A percentile compares a stretch with the other conserved stretches of the same genome.
Conservation (phyloP, 1,140 invertebrate species). For the Pseudomyrmex concolor region DNA sequence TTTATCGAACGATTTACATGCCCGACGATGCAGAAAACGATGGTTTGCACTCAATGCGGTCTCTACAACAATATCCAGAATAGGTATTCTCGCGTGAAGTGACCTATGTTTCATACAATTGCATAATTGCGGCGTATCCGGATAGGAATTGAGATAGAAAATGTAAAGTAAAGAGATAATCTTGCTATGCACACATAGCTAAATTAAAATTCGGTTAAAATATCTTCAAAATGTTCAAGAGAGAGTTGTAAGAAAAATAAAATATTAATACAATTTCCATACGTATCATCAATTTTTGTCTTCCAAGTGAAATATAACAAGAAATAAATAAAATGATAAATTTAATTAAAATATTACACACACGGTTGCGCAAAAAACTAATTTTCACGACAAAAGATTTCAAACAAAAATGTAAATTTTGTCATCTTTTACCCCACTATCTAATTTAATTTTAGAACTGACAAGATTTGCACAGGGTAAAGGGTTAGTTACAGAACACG, state of each 20-base stretch:
- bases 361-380: too few species aligned
- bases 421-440: background rate
- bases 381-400: too few species aligned
- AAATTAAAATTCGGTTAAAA: background rate
- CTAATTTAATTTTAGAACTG: background rate
- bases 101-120: conserved; percentile 7
- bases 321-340: too few species aligned
- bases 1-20: conserved; percentile 39
- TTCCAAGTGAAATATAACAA: too few species aligned
- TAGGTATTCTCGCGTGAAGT: background rate
- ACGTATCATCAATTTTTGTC: too few species aligned
- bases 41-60: conserved; percentile 16
- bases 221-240: background rate
- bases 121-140: background rate
- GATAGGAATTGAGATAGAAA: too few species aligned
- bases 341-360: too few species aligned
- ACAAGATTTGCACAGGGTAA: background rate
- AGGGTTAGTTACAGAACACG: background rate
- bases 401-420: too few species aligned
- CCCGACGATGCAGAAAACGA: conserved; percentile 25
- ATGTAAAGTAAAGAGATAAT: too few species aligned
- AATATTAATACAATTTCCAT: too few species aligned
- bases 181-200: background rate
- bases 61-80: too few species aligned
- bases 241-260: too few species aligned